Evolutionary conservation across 2,797 vertebrate genomes (phyloP), one percentile per base, ranked within the genome.

Genomic region (Parauchenoglanis punctatus): DNA sequence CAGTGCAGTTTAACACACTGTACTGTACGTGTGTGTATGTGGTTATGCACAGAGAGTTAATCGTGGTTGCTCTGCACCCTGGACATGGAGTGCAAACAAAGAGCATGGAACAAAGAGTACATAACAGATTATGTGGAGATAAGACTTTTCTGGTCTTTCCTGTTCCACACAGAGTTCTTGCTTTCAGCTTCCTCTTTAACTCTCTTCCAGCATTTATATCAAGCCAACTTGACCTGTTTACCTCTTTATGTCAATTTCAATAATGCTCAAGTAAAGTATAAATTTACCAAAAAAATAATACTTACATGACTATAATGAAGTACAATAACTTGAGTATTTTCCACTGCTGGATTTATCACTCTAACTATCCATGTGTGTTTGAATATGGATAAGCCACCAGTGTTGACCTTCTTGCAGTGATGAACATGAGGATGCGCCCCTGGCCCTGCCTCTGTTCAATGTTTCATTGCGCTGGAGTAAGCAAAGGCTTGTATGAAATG

Each of bases 71-170:
- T 23, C 65, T 49, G 11, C 25, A 25, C 49, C 2, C 52, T 28
- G 23, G 56, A 52, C 18, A 40, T 70, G 63, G 83, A 4, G 63
- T 73, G 81, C 70, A 85, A 89, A 83, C 31, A 61, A 84, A 80
- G 44, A 11, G 1, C 23, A 59, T 78, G 5, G 17, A 59, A 83
- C 80, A 82, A 49, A 82, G 23, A 2, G 83, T 4, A 40, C 81
- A 67, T 77, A 73, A 63, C 10, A 72, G 65, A 83, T 73, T 86
- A 73, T 58, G 35, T 18, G 11, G 28, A 3, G 31, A 77, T 78
- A 81, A 87, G 23, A 54, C 25, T 35, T n/a, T 85, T 86, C 78
- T 82, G 68, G 84, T 83, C 49, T 77, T 86, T 88, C 87, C 58
- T 70, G 78, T 88, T 87, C 54, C 52, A 80, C 58, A 67, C 40